These are phyloP conservation scores for Canis aureus DNA, from an alignment of 2,113 vertebrate genomes.

Conservation along the genomic window DNA sequence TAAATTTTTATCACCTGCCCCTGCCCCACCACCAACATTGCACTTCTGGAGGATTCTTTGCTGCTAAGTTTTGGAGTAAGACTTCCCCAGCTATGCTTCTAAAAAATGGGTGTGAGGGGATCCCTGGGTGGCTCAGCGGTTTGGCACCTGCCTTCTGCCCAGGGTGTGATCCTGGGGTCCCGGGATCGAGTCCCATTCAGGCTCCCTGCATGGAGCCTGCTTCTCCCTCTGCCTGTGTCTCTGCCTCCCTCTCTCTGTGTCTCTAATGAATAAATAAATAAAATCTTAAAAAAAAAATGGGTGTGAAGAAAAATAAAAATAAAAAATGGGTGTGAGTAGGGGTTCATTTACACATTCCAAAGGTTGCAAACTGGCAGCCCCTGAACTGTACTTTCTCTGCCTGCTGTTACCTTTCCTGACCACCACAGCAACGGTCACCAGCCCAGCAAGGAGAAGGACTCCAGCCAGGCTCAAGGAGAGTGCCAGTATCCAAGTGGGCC, in stretches of 20 bases:
- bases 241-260: too few relatives aligned
- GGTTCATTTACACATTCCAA: not conserved
- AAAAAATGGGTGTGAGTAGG: not conserved
- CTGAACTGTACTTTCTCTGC: fast-evolving
- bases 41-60: not conserved
- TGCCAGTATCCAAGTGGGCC: constrained; percentile 73
- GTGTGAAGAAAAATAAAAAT: not conserved
- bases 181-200: too few relatives aligned
- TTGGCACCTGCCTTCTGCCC: too few relatives aligned
- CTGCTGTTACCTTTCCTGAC: constrained; percentile 76
- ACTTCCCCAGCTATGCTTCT: not conserved
- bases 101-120: not conserved
- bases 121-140: too few relatives aligned
- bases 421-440: not conserved
- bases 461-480: constrained; percentile 65
- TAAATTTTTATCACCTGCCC: not conserved
- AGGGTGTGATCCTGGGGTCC: too few relatives aligned
- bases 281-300: too few relatives aligned
- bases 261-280: too few relatives aligned
- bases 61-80: not conserved
- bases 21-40: not conserved
- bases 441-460: constrained; percentile 57
- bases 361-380: fast-evolving
- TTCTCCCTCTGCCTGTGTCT: too few relatives aligned
- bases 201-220: too few relatives aligned